A percentile compares a stretch with the other conserved stretches of the same genome.
Evolutionary conservation across 2,888 invertebrate species (phyloP).

Genomic region (Pyrgus malvae): DNA sequence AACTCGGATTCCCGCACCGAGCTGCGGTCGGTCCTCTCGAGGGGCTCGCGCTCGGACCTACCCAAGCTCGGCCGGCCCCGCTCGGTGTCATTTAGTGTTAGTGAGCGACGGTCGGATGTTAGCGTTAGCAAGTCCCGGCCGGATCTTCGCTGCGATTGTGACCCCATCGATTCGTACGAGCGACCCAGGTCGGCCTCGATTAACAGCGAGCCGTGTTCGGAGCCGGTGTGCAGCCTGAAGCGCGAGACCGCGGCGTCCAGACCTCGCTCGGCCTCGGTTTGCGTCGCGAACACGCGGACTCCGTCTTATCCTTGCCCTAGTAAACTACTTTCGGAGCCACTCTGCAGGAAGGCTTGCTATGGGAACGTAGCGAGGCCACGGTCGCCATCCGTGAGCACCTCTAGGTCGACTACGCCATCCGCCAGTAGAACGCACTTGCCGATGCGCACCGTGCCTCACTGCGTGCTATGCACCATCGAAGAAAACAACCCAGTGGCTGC

Average conservation of each 20-base stretch:
- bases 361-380: neutral
- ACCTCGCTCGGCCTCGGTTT: slow-evolving; percentile 15
- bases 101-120: slow-evolving; percentile 6
- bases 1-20: slow-evolving; percentile 1
- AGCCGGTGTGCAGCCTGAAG: neutral
- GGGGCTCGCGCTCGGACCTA: slow-evolving; percentile 13
- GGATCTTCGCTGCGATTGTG: neutral
- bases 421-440: neutral
- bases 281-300: neutral
- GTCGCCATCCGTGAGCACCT: neutral
- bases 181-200: slow-evolving; percentile 5
- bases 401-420: neutral
- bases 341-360: neutral
- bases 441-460: neutral
- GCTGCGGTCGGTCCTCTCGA: slow-evolving; percentile 8
- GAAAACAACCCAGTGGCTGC: neutral
- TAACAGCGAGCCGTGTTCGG: slow-evolving; percentile 1
- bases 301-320: neutral
- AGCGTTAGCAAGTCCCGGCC: neutral
- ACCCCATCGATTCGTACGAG: slow-evolving; percentile 3
- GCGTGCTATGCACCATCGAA: slow-evolving; percentile 19
- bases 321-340: neutral
- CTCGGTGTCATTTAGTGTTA: slow-evolving; percentile 21
- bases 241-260: neutral
- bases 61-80: slow-evolving; percentile 13